A percentile compares a stretch with the other conserved stretches of the same genome.
phyloP scores from a whole-genome alignment of 2,797 vertebrate genomes.

The Sebastes taczanowskii region DNA sequence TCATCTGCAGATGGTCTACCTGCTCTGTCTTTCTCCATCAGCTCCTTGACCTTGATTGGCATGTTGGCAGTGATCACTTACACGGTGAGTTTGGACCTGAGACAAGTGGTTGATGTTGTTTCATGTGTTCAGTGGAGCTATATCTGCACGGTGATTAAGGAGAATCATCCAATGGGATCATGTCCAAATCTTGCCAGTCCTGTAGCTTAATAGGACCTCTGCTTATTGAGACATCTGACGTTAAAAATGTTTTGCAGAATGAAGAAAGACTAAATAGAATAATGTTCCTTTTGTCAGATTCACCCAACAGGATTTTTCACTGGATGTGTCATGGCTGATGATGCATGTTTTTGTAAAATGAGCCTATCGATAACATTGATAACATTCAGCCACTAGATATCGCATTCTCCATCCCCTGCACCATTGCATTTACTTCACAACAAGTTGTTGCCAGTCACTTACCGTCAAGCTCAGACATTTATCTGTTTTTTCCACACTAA shows the following conservation, averaged over 20 bases:
- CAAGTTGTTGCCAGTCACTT: no score
- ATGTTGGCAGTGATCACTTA: conserved; percentile 99
- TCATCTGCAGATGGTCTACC: conserved; percentile 90
- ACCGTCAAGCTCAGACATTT: no score
- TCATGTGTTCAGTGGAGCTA: conserved; percentile 41
- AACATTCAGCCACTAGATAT: no score
- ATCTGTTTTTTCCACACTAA: no score
- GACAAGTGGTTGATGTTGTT: conserved; percentile 46
- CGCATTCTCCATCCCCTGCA: rapidly evolving
- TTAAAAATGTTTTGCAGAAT: neutral
- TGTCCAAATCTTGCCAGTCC: conserved; percentile 23
- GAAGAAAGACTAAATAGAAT: neutral
- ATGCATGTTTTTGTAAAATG: neutral
- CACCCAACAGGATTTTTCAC: neutral
- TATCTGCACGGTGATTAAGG: conserved; percentile 37
- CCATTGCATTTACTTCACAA: no score
- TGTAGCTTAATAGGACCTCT: conserved; percentile 25
- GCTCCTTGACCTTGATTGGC: conserved; percentile 96
- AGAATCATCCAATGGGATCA: conserved; percentile 21
- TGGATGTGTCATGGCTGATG: neutral
- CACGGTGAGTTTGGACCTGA: conserved; percentile 89
- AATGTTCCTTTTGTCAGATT: neutral
- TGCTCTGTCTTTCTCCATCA: conserved; percentile 96
- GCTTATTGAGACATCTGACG: neutral
- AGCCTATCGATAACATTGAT: neutral